Conservation (phyloP, 1,140 invertebrate genomes). For the Galleria mellonella region DNA sequence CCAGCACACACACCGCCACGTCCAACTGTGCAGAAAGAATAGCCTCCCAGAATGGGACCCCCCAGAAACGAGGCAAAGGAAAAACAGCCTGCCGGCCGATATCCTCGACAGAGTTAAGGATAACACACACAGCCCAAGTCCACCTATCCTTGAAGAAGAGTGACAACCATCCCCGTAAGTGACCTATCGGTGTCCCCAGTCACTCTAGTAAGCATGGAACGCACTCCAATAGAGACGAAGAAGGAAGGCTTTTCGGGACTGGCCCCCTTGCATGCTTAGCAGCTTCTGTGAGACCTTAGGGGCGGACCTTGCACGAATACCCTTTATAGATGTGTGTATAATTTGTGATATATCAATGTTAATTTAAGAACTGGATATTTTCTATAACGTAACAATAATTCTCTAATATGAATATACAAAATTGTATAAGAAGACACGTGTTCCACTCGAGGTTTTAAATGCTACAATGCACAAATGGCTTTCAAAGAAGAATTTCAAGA, state of each 20-base stretch:
- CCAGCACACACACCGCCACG: slow-evolving; percentile 50
- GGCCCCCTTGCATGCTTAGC: slow-evolving; percentile 68
- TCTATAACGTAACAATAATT: neutral
- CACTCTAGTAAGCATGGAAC: slow-evolving; percentile 62
- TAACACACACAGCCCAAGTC: slow-evolving; percentile 32
- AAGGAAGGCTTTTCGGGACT: slow-evolving; percentile 53
- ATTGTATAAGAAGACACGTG: too few relatives aligned
- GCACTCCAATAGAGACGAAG: slow-evolving; percentile 44
- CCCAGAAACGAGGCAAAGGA: slow-evolving; percentile 53
- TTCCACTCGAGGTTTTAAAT: too few relatives aligned
- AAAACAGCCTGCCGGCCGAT: slow-evolving; percentile 65
- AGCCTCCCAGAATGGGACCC: slow-evolving; percentile 65
- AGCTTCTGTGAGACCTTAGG: slow-evolving; percentile 59
- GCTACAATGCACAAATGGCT: too few relatives aligned
- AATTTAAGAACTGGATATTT: neutral
- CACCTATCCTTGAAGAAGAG: slow-evolving; percentile 47
- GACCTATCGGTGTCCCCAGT: slow-evolving; percentile 50
- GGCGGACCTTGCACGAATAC: slow-evolving; percentile 51
- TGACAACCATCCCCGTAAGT: slow-evolving; percentile 67
- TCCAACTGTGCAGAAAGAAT: slow-evolving; percentile 56
- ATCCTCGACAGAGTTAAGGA: slow-evolving; percentile 47
- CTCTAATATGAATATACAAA: too few relatives aligned
- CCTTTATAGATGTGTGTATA: slow-evolving; percentile 52
- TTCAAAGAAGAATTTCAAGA: too few relatives aligned
- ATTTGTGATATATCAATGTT: slow-evolving; percentile 14